Percentiles rank a stretch among this genome's conserved stretches.
phyloP scores from a whole-genome alignment of 2,113 vertebrate genomes.

The Calidris pugnax region DNA sequence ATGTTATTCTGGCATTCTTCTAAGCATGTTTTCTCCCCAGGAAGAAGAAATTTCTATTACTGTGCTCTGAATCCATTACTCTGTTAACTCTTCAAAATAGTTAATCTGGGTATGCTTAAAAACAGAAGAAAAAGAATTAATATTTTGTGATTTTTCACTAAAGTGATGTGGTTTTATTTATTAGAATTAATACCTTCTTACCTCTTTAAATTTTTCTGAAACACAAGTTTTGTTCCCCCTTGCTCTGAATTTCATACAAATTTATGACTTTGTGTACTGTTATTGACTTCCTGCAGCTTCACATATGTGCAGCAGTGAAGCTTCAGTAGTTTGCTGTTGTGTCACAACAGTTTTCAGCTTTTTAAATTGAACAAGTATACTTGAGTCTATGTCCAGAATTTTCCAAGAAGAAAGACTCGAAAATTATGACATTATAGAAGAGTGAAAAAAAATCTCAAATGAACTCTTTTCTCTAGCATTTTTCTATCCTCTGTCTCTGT shows the following conservation, averaged over 20 bases:
- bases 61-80: constrained; percentile 53
- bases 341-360: neutral
- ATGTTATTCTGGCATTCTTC: constrained; percentile 64
- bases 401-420: neutral
- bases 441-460: neutral
- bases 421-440: neutral
- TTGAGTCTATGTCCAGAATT: neutral
- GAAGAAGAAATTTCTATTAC: constrained; percentile 65
- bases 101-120: constrained; percentile 31
- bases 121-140: neutral
- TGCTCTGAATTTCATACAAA: constrained; percentile 34
- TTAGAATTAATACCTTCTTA: neutral
- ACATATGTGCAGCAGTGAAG: neutral
- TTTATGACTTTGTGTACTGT: neutral
- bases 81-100: constrained; percentile 43
- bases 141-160: neutral
- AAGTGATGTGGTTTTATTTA: constrained; percentile 21
- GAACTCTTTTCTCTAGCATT: neutral
- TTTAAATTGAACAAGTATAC: neutral
- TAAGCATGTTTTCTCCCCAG: constrained; percentile 45
- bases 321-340: neutral
- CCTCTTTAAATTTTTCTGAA: constrained; percentile 1
- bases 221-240: neutral
- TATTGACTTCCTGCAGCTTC: neutral
- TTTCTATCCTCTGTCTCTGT: neutral